Conservation (phyloP, 2,797 vertebrate genomes). For the Fringilla coelebs region DNA sequence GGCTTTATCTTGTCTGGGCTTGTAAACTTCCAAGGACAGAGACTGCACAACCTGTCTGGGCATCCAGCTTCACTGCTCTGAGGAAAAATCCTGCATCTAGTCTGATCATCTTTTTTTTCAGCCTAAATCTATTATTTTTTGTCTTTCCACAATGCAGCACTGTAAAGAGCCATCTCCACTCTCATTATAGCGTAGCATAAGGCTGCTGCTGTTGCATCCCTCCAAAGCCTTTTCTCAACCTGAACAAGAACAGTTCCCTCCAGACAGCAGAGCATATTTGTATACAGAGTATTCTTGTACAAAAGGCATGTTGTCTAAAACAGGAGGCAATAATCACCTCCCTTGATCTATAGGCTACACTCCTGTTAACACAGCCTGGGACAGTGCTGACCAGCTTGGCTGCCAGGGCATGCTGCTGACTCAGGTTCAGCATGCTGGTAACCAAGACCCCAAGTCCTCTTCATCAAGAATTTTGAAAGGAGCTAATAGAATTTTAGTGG, state of each 20-base stretch:
- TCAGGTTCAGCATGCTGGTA: not conserved
- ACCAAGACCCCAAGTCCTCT: not conserved
- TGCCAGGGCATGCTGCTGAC: not conserved
- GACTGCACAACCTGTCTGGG: not conserved
- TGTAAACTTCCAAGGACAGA: not conserved
- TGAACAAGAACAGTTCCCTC: not conserved
- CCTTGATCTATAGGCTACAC: not conserved
- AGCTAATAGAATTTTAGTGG: not conserved
- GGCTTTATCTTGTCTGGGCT: not conserved
- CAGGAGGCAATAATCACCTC: not conserved
- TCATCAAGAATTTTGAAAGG: not conserved
- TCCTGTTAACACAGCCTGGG: not conserved
- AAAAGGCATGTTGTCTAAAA: not conserved
- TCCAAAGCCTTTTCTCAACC: not conserved
- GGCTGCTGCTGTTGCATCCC: not conserved
- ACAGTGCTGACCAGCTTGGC: not conserved
- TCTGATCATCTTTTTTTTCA: not conserved
- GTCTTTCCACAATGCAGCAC: not conserved
- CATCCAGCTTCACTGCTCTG: not conserved
- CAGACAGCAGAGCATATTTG: not conserved
- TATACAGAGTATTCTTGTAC: not conserved
- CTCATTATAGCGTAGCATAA: fast-evolving
- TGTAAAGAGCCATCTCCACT: not conserved
- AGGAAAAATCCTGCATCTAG: not conserved
- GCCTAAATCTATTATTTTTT: not conserved